These are phyloP conservation scores for Merodon equestris DNA, from an alignment of 2,888 invertebrate genomes.

Conservation along the genomic window DNA sequence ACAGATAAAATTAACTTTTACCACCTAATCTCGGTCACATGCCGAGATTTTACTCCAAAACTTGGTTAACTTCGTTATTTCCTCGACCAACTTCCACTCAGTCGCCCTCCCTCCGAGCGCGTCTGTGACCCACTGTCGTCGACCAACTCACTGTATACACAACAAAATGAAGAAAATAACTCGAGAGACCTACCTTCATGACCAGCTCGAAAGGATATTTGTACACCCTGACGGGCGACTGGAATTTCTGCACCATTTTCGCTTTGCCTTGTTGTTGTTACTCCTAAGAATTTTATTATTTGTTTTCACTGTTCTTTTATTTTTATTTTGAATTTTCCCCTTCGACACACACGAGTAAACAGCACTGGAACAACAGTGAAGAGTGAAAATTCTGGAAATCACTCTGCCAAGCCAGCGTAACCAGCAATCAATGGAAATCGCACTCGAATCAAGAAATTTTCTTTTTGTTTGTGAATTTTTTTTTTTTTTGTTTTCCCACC, in stretches of 20 bases:
- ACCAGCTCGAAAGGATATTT: constrained; percentile 97
- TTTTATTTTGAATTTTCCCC: constrained; percentile 1
- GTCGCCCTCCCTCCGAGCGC: too few relatives aligned
- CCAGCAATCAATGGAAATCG: constrained; percentile 19
- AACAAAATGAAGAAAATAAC: constrained; percentile 25
- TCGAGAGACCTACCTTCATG: constrained; percentile 86
- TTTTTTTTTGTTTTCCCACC: constrained; percentile 3
- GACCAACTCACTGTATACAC: constrained; percentile 9
- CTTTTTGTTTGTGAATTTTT: constrained; percentile 6
- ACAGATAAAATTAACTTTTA: too few relatives aligned
- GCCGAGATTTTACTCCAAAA: too few relatives aligned
- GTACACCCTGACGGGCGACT: constrained; percentile 96
- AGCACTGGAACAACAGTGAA: background rate
- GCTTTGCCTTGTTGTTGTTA: constrained; percentile 42
- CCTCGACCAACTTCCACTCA: too few relatives aligned
- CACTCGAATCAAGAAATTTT: constrained; percentile 25
- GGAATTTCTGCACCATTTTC: constrained; percentile 96
- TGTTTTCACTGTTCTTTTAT: constrained; percentile 24
- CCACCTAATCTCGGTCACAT: too few relatives aligned
- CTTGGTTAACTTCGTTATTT: too few relatives aligned
- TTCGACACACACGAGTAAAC: constrained; percentile 8
- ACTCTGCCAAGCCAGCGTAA: constrained; percentile 8
- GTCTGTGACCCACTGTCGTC: constrained; percentile 28
- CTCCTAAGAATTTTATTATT: background rate
- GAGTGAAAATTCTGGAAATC: constrained; percentile 24